Conservation (phyloP, 2,797 vertebrate genomes). For the Glossophaga mutica region DNA sequence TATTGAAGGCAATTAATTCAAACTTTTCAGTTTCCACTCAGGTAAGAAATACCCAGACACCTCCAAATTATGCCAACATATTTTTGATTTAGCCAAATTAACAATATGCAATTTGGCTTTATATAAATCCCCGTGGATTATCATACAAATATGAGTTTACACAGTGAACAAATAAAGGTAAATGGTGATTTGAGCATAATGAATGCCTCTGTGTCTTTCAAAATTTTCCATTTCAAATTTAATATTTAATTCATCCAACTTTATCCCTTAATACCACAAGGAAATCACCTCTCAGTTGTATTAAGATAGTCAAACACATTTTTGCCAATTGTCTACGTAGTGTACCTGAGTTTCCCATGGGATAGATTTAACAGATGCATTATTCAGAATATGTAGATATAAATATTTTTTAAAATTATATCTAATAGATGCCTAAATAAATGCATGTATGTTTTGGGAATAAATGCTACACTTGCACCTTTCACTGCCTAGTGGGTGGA, state of each 20-base stretch:
- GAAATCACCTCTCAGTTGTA: neutral
- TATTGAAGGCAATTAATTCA: neutral
- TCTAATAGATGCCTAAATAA: slow-evolving; percentile 15
- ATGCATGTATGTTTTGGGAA: neutral
- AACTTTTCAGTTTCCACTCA: neutral
- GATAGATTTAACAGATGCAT: neutral
- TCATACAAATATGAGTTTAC: neutral
- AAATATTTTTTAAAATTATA: slow-evolving; percentile 24
- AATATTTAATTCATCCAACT: slow-evolving; percentile 20
- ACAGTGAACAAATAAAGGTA: neutral
- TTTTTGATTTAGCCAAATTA: neutral
- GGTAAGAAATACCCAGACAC: neutral
- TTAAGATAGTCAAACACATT: slow-evolving; percentile 19
- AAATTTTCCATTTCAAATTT: slow-evolving; percentile 12
- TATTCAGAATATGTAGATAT: slow-evolving; percentile 44
- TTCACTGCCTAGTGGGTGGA: neutral
- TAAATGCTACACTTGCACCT: neutral
- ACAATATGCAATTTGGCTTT: neutral
- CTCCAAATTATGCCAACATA: neutral
- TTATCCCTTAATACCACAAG: neutral
- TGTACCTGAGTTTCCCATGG: neutral
- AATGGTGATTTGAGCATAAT: neutral
- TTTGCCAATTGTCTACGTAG: neutral
- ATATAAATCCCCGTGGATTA: slow-evolving; percentile 14
- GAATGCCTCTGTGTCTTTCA: neutral